Conservation (phyloP, 2,888 invertebrate genomes). For the Eupeodes latifasciatus region DNA sequence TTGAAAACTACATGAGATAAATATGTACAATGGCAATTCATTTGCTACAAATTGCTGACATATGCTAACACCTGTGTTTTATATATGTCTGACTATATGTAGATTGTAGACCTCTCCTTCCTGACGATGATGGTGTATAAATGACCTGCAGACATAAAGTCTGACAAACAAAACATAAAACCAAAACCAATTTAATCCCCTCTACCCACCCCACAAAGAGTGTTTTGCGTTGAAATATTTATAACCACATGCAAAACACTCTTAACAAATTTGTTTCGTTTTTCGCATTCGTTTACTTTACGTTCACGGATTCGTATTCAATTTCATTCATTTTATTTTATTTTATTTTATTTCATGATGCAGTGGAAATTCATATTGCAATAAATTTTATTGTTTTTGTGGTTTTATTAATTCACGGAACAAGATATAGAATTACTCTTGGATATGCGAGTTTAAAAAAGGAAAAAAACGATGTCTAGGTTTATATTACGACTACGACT, state of each 20-base stretch:
- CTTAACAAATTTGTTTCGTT: constrained; percentile 46
- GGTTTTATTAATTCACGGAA: constrained; percentile 45
- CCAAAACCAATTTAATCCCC: constrained; percentile 17
- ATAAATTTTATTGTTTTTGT: constrained; percentile 58
- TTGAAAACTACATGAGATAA: not conserved
- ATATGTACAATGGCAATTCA: constrained; percentile 49
- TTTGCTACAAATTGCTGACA: constrained; percentile 67
- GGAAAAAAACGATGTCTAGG: no score
- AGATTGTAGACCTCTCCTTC: not conserved
- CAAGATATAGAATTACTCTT: constrained; percentile 6
- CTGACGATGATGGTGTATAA: constrained; percentile 22
- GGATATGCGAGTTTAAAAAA: no score
- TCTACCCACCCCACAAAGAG: not conserved
- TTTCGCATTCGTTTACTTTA: not conserved
- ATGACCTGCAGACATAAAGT: constrained; percentile 59
- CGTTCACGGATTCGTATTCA: constrained; percentile 25
- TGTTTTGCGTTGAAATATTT: constrained; percentile 45
- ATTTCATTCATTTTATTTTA: constrained; percentile 44
- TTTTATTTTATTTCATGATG: not conserved
- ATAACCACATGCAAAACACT: constrained; percentile 37
- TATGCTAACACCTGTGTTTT: constrained; percentile 58
- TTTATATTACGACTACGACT: not conserved
- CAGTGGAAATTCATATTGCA: not conserved
- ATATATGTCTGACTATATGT: not conserved
- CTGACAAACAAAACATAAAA: constrained; percentile 41